These are phyloP conservation scores for Cordilura impudica DNA, from an alignment of 2,888 invertebrate genomes.

Conservation along the genomic window DNA sequence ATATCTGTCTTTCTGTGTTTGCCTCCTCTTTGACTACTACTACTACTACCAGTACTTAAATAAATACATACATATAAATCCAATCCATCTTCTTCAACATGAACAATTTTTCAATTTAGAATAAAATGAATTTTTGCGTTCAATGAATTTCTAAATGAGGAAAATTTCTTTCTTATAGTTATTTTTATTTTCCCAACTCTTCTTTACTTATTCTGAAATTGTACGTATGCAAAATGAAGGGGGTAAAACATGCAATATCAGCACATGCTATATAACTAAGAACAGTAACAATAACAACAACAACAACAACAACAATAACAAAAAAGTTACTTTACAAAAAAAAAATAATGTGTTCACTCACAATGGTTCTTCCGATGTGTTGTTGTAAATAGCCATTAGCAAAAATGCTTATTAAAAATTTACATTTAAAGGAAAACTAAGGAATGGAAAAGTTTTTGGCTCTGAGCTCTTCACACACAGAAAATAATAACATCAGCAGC, in stretches of 20 bases:
- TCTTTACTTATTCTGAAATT: constrained; percentile 40
- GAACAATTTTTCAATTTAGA: constrained; percentile 72
- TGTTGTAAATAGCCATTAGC: constrained; percentile 76
- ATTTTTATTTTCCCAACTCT: constrained; percentile 36
- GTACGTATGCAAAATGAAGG: constrained; percentile 32
- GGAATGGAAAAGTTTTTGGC: constrained; percentile 51
- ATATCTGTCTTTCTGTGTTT: background rate
- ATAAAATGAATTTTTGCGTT: constrained; percentile 66
- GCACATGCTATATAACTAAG: constrained; percentile 50
- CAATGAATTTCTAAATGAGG: constrained; percentile 69
- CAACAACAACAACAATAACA: constrained; percentile 2
- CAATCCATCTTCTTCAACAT: constrained; percentile 70
- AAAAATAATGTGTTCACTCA: constrained; percentile 25
- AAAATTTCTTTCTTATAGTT: constrained; percentile 72
- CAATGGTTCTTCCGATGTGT: constrained; percentile 39
- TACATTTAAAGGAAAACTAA: constrained; percentile 73
- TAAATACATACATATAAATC: background rate
- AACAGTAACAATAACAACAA: constrained; percentile 4
- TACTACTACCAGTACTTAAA: too few relatives aligned
- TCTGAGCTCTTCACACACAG: constrained; percentile 9
- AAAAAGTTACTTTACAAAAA: constrained; percentile 30
- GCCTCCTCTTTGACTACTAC: background rate
- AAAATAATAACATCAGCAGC: constrained; percentile 17
- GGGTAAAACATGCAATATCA: constrained; percentile 52
- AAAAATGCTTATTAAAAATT: constrained; percentile 77